phyloP scores from a whole-genome alignment of 2,888 invertebrate genomes.

The Phengaris alcon region DNA sequence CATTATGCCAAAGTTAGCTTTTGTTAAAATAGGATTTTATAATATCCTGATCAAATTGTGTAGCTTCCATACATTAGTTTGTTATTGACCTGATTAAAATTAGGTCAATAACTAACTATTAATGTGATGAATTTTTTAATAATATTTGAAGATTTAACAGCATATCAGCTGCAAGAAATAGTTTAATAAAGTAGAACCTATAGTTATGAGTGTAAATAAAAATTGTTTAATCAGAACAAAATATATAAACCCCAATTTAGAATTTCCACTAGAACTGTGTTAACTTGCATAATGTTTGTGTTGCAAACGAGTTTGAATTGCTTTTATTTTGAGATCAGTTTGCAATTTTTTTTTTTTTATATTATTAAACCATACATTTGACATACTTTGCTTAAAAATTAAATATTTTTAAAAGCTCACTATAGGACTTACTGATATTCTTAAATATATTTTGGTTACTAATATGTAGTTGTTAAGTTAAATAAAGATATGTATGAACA shows the following conservation, averaged over 20 bases:
- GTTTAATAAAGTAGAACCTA: neutral
- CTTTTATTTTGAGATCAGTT: neutral
- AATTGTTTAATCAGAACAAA: neutral
- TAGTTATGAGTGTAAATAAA: neutral
- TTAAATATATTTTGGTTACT: conserved; percentile 44
- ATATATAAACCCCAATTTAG: neutral
- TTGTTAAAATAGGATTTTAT: neutral
- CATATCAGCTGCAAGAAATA: neutral
- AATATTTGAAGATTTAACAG: neutral
- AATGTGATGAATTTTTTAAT: neutral
- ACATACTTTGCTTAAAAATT: conserved; percentile 4
- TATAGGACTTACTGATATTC: conserved; percentile 10
- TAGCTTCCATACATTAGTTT: neutral
- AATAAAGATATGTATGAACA: conserved; percentile 34
- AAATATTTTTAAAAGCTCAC: neutral
- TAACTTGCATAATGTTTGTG: conserved; percentile 5
- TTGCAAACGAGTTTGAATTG: neutral
- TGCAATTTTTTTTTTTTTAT: neutral
- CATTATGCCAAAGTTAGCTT: neutral
- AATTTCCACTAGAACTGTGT: neutral
- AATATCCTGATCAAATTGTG: neutral
- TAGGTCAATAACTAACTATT: neutral
- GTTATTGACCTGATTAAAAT: neutral
- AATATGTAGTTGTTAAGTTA: conserved; percentile 34
- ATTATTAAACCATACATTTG: neutral